These are phyloP conservation scores for Macrochelys suwanniensis DNA, from an alignment of 2,797 vertebrate genomes.

Conservation along the genomic window DNA sequence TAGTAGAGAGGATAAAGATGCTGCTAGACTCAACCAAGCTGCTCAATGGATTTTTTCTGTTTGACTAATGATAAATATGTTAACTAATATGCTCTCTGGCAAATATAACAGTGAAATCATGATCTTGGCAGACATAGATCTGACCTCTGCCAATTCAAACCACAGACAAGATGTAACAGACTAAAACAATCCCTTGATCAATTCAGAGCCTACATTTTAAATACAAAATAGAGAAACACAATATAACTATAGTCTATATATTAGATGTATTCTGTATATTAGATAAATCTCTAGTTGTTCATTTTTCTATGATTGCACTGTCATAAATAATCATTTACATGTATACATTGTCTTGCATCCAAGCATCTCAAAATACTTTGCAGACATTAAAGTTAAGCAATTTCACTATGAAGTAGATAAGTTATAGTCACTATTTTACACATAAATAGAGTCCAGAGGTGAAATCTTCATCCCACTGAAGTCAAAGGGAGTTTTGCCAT, in stretches of 20 bases:
- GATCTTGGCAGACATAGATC: not conserved
- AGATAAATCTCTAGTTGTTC: not conserved
- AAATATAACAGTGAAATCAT: not conserved
- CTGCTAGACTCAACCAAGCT: not conserved
- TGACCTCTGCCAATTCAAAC: not conserved
- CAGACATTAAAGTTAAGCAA: not conserved
- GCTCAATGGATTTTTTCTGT: not conserved
- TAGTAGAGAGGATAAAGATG: not conserved
- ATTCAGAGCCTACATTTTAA: not conserved
- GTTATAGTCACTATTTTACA: not conserved
- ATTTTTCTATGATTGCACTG: not conserved
- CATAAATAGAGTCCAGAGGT: not conserved
- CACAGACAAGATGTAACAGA: not conserved
- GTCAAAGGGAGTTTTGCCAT: not conserved
- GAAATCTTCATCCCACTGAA: not conserved
- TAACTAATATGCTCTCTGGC: not conserved
- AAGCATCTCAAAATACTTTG: not conserved
- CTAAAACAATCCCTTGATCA: not conserved
- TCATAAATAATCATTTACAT: constrained; percentile 25
- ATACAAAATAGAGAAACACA: not conserved
- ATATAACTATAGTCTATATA: not conserved
- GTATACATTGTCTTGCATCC: constrained; percentile 55
- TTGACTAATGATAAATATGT: not conserved
- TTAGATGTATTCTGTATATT: not conserved
- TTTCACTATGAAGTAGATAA: not conserved